Base-by-base conservation (phyloP, 2,888 invertebrate species). In the Apodemia duryi region DNA sequence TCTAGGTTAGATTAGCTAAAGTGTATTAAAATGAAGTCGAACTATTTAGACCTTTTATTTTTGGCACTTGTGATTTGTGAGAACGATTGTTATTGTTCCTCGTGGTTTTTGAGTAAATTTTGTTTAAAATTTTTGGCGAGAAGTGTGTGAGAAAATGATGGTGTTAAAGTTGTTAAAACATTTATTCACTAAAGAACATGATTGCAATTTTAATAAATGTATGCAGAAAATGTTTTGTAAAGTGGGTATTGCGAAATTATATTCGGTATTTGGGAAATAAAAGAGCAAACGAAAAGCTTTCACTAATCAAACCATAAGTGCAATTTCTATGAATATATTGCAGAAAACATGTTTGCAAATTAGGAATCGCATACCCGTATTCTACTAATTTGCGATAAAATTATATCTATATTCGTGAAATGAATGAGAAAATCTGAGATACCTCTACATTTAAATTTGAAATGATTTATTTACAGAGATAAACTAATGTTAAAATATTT, bases 41-140 rank as follows among this genome's bases (percentile, higher is more conserved):
- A 60, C 13, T 35, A 32, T 60, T 60, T 60, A 60, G 57, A 60
- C 57, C 35, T 29, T 60, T 60, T 60, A 60, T 60, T 60, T 51
- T 43, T 60, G 57, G 57, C 57, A 60, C 57, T 32, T 60, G 57
- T 60, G 57, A 60, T 60, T 60, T 32, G 35, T 60, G 57, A 51
- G 49, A 46, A 51, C n/a, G 49, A 61, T 64, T 64, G 64, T 64
- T 65, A 65, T 62, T 61, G 65, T 61, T 61, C 61, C 62, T 61
- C 61, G 52, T 65, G 61, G 52, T 61, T 65, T 41, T 61, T 65
- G 61, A 65, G 52, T 61, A 52, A 52, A 60, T 61, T 61, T 64
- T 64, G 29, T 65, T 65, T 46, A 6, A 60, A 60, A 64, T 49
- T 46, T 51, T 51, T 51, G 7, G 1, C 7, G 49, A 7, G 13